A percentile compares a stretch with the other conserved stretches of the same genome.
These are phyloP conservation scores for Scrobipalpa atriplicella DNA, from an alignment of 2,888 invertebrate genomes.

Conservation along the genomic window DNA sequence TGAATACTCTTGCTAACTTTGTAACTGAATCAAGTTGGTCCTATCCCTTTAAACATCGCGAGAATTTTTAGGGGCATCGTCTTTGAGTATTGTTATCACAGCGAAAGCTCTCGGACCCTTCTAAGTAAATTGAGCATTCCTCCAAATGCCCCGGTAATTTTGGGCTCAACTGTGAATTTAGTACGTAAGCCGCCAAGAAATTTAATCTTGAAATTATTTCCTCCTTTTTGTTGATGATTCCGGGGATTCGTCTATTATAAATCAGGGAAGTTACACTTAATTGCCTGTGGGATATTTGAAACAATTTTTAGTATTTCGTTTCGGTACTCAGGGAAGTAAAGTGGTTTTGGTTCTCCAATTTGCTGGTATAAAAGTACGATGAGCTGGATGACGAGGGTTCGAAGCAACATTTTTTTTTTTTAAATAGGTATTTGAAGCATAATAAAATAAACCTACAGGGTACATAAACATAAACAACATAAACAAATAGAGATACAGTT, in stretches of 20 bases:
- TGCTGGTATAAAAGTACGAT: no score
- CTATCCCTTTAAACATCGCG: constrained; percentile 10
- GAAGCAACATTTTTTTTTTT: no score
- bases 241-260: constrained; percentile 45
- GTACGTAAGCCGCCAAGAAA: constrained; percentile 70
- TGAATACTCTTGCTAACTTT: not conserved
- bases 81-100: constrained; percentile 63
- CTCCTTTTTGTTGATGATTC: constrained; percentile 50
- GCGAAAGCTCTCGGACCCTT: constrained; percentile 52
- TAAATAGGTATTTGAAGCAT: no score
- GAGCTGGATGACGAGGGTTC: not conserved
- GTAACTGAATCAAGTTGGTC: constrained; percentile 9
- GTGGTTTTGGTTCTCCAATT: not conserved
- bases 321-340: not conserved
- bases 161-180: constrained; percentile 68
- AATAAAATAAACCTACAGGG: no score
- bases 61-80: constrained; percentile 42
- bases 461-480: no score
- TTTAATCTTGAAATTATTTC: constrained; percentile 68
- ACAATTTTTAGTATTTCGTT: constrained; percentile 5
- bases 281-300: constrained; percentile 33
- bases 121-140: constrained; percentile 73
- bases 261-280: constrained; percentile 43
- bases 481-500: no score
- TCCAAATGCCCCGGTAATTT: constrained; percentile 70